Evolutionary conservation across 2,113 vertebrate species (phyloP), one percentile per base, ranked within the genome.

Genomic region (Sphaerodactylus townsendi): DNA sequence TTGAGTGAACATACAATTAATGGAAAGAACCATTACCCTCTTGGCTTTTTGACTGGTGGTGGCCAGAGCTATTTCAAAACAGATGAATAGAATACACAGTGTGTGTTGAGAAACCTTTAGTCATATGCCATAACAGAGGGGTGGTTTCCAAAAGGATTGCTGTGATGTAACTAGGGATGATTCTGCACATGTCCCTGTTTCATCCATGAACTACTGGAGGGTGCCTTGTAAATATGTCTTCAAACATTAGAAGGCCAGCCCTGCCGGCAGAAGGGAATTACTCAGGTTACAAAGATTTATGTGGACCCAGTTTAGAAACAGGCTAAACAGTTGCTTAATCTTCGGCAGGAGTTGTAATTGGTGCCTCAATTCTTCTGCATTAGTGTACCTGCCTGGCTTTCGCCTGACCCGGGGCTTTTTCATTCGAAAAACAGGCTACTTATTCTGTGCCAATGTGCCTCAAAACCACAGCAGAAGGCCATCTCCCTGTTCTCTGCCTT

Each of bases 331-430:
- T 2, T 10, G 30, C 23, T 46, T 72, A 69, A n/a, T 37, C 2
- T 3, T 21, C 62, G 56, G 33, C 14, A 28, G 50, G 73, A 28
- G 71, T 65, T 0, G 0, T 28, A 1, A 13, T 62, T 79, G 77
- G 30, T 73, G 41, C 5, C 2, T 30, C 73, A 19, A 5, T 71
- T 1, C 64, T 79, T 77, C 46, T 62, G 65, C 81, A 1, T 25
- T 10, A 2, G 5, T n/a, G 0, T 0, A 59, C 39, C 17, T 62
- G 48, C 2, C 70, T n/a, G 6, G 0, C 14, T 78, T 69, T 19
- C 0, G 0, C 14, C 68, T 1, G 0, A 2, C 17, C 75, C 35
- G 69, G 0, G 1, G 1, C 44, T 56, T 75, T 75, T 74, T 39
- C 46, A 44, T 73, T 81, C 69, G 48, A 75, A 81, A 44, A 33